Evolutionary conservation across 2,113 vertebrate genomes (phyloP), one percentile per base, ranked within the genome.

Genomic region (Salvelinus alpinus): DNA sequence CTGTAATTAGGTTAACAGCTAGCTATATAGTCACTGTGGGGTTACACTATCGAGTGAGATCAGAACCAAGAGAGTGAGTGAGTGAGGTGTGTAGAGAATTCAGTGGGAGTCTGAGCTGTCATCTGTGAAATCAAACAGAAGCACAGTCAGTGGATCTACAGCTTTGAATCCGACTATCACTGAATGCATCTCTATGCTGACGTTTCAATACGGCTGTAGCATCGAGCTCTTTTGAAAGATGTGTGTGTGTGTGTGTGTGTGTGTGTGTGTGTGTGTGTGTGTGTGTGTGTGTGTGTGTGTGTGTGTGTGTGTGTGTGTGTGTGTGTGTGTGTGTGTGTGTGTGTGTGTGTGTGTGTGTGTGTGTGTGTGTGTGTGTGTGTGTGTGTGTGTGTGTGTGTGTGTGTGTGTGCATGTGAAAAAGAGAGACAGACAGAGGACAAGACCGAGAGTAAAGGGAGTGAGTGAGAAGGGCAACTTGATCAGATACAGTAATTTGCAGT

Each of bases 121-220:
- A 76, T 71, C 31, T 73, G 31, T 38, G 34, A 47, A 44, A 22
- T 13, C 24, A 44, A 65, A 69, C 24, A 9, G 51, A 24, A 79
- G n/a, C 5, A 22, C 47, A 78, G 16, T 29, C 27, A 68, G 51
- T 54, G 5, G 59, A 78, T 74, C 2, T 24, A 7, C 51, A 76
- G 20, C 64, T 68, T 69, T 47, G 16, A 67, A 67, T 60, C 72
- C 47, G 70, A 5, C 18, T 57, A 25, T 69, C 64, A 57, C 20
- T 34, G 24, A 60, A 13, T 0, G 4, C 3, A 18, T 57, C 59
- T 22, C 34, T 57, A 72, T 70, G 25, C 31, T 77, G 60, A 8
- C 20, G 59, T 48, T 3, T 70, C 9, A 74, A 70, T 16, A 11
- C 6, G 22, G 59, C 59, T 22, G n/a, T 5, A 62, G 59, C n/a